Conservation (phyloP, 2,113 vertebrate genomes). For the Stegostoma tigrinum region DNA sequence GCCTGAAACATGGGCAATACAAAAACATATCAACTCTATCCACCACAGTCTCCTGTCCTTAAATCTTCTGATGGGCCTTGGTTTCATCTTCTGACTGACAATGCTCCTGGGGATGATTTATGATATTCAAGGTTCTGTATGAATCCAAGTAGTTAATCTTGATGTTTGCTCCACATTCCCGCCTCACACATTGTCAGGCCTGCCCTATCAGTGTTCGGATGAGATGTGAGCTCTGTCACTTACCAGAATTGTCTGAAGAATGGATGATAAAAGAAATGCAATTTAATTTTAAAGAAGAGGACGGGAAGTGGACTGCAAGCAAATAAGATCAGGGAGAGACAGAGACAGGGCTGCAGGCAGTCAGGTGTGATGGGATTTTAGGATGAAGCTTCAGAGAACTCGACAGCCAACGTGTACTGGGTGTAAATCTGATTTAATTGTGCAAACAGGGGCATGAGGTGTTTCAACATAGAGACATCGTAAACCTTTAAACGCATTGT, state of each 20-base stretch:
- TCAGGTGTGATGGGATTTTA: neutral
- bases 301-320: no score
- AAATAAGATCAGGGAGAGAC: neutral
- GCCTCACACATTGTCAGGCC: neutral
- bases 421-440: neutral
- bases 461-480: neutral
- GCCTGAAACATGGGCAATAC: no score
- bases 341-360: no score
- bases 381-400: neutral
- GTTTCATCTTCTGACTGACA: neutral
- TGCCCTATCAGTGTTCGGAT: neutral
- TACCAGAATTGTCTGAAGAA: neutral
- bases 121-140: neutral
- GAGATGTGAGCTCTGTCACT: neutral
- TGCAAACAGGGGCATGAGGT: neutral
- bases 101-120: neutral
- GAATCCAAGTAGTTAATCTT: neutral
- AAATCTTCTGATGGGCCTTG: no score
- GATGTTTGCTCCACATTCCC: neutral
- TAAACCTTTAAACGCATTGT: neutral
- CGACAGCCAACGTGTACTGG: neutral
- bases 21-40: no score
- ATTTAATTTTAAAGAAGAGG: neutral
- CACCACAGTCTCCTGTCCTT: neutral
- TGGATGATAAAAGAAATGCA: neutral